Percentiles rank a stretch among this genome's conserved stretches.
Evolutionary conservation across 2,888 invertebrate genomes (phyloP).

Genomic region (Synergus gifuensis): DNA sequence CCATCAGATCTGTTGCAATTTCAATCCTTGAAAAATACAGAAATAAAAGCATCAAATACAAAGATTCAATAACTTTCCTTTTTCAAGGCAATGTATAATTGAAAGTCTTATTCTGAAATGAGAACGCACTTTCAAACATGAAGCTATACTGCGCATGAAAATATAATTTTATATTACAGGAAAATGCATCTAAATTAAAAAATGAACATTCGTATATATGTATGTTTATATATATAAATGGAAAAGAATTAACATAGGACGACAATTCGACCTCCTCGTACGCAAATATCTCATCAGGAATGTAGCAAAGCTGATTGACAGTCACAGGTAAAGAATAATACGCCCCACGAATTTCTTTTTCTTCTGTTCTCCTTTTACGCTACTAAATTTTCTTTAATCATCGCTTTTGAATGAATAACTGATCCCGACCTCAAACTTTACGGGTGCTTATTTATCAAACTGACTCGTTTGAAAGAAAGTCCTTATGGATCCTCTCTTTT

Average conservation of each 20-base stretch:
- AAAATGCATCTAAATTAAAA: not conserved
- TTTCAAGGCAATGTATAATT: no score
- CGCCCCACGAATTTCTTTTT: not conserved
- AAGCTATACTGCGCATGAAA: no score
- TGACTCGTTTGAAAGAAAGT: conserved; percentile 55
- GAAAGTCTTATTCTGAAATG: no score
- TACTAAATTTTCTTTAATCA: conserved; percentile 34
- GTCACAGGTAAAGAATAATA: not conserved
- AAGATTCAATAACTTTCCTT: no score
- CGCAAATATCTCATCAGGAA: conserved; percentile 71
- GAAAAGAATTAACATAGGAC: not conserved
- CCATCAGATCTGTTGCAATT: not conserved
- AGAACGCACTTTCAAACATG: no score
- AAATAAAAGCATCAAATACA: conserved; percentile 30
- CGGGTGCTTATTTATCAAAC: conserved; percentile 68
- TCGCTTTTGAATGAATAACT: not conserved
- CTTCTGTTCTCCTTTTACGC: conserved; percentile 26
- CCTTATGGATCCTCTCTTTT: conserved; percentile 21
- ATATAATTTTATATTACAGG: no score
- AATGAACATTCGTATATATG: not conserved
- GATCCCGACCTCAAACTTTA: conserved; percentile 67
- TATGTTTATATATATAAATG: no score
- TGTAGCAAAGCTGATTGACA: conserved; percentile 61
- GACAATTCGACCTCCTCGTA: conserved; percentile 60
- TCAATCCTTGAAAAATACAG: conserved; percentile 35